phyloP scores from a whole-genome alignment of 2,113 vertebrate genomes.

The Delphinus delphis region DNA sequence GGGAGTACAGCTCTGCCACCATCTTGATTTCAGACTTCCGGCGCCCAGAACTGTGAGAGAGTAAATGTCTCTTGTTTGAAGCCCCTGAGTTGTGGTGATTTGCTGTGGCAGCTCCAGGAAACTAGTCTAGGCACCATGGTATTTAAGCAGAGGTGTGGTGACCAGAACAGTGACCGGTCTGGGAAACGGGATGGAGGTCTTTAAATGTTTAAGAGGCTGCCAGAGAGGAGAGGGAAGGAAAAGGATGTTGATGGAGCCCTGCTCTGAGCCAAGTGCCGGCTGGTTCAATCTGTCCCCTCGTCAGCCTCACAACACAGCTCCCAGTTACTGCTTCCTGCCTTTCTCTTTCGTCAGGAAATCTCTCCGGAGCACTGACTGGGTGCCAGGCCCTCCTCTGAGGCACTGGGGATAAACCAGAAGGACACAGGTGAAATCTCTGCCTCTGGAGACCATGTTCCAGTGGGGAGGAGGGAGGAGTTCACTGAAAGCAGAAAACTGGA shows the following conservation, averaged over 20 bases:
- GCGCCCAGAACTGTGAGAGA: neutral
- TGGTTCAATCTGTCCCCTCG: neutral
- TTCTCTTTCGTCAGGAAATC: neutral
- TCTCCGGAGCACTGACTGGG: neutral
- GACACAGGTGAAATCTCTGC: neutral
- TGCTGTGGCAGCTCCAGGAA: neutral
- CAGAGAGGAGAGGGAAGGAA: neutral
- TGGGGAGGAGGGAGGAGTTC: neutral
- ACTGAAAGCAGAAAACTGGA: neutral
- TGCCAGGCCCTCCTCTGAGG: neutral
- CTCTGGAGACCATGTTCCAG: neutral
- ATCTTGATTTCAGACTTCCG: neutral
- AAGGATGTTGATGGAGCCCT: neutral
- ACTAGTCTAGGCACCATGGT: accelerated
- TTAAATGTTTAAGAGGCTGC: neutral
- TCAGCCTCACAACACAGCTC: accelerated
- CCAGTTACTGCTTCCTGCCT: neutral
- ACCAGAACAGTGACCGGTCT: neutral
- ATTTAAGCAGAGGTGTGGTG: neutral
- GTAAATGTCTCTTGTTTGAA: neutral
- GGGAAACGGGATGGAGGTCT: neutral
- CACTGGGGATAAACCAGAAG: neutral
- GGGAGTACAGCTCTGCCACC: neutral
- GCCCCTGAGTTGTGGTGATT: neutral
- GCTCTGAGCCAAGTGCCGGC: neutral